Conservation (phyloP, 92 coral and sea anemone species). For the Palythoa grandiflora region DNA sequence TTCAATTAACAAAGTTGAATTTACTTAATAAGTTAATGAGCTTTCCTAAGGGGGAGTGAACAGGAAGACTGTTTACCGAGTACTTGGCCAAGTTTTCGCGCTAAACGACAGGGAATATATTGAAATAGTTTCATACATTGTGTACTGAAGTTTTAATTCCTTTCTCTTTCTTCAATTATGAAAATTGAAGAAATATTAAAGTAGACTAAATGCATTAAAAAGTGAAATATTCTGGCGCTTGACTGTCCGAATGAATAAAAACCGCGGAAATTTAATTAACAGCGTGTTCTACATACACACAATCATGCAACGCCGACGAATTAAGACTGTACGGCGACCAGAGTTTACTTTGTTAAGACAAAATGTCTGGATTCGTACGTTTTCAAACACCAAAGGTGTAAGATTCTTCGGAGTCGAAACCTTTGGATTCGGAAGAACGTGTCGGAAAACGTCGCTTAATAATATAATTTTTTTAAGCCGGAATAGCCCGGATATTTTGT, state of each 20-base stretch:
- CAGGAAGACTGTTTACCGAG: conserved; percentile 20
- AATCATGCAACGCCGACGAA: conserved; percentile 29
- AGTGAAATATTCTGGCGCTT: conserved; percentile 21
- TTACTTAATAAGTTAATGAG: conserved; percentile 42
- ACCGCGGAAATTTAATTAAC: conserved; percentile 52
- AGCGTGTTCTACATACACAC: conserved; percentile 30
- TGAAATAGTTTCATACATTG: neutral
- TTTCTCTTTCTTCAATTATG: neutral
- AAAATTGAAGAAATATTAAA: neutral
- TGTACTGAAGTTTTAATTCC: neutral
- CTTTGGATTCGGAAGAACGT: conserved; percentile 41
- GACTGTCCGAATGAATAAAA: conserved; percentile 30
- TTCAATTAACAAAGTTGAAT: conserved; percentile 37
- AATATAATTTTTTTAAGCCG: conserved; percentile 5
- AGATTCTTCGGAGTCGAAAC: conserved; percentile 8
- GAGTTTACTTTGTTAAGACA: conserved; percentile 18
- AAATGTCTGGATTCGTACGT: conserved; percentile 12
- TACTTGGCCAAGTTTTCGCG: conserved; percentile 20
- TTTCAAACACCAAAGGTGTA: conserved; percentile 45
- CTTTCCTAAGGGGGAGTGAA: conserved; percentile 50
- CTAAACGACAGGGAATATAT: neutral
- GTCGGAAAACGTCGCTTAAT: conserved; percentile 1
- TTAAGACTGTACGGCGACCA: conserved; percentile 42
- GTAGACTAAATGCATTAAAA: neutral
- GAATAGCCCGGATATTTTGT: conserved; percentile 18